These are phyloP conservation scores for Halesus radiatus DNA, from an alignment of 1,140 invertebrate genomes.

Conservation along the genomic window DNA sequence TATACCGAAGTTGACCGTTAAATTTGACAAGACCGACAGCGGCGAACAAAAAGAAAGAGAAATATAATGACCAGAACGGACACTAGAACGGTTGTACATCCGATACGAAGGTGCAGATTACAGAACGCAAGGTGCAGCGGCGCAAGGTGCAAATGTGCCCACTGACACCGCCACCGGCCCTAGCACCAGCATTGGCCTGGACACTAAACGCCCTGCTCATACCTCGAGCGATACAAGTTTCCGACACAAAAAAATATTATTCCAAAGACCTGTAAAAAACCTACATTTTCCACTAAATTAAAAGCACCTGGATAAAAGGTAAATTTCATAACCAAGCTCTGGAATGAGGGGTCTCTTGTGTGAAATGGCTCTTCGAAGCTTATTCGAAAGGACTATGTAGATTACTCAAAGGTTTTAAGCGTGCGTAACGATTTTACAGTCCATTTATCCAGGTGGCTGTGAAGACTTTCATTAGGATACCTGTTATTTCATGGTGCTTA, in stretches of 20 bases:
- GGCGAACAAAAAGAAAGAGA: no score
- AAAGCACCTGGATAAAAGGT: no score
- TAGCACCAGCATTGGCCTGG: background rate
- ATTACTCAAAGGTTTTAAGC: background rate
- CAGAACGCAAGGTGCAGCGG: slow-evolving; percentile 3
- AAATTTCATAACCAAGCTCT: no score
- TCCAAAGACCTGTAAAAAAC: no score
- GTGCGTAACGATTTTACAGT: slow-evolving; percentile 51
- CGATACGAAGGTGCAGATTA: slow-evolving; percentile 25
- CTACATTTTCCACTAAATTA: no score
- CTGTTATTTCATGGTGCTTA: slow-evolving; percentile 55
- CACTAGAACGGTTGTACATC: slow-evolving; percentile 6
- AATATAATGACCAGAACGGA: slow-evolving; percentile 39
- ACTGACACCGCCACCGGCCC: background rate
- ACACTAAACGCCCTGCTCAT: slow-evolving; percentile 24
- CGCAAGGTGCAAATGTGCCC: slow-evolving; percentile 18
- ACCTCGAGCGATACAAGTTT: background rate
- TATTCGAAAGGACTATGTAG: no score
- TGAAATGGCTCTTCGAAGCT: background rate
- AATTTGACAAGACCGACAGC: no score
- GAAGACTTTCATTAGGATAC: slow-evolving; percentile 54
- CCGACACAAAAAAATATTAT: background rate
- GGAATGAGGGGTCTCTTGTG: background rate
- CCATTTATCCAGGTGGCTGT: slow-evolving; percentile 54
- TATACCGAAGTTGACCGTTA: no score